Percentiles rank a stretch among this genome's conserved stretches.
These are phyloP conservation scores for Naja naja DNA, from an alignment of 2,113 vertebrate genomes.

Conservation along the genomic window DNA sequence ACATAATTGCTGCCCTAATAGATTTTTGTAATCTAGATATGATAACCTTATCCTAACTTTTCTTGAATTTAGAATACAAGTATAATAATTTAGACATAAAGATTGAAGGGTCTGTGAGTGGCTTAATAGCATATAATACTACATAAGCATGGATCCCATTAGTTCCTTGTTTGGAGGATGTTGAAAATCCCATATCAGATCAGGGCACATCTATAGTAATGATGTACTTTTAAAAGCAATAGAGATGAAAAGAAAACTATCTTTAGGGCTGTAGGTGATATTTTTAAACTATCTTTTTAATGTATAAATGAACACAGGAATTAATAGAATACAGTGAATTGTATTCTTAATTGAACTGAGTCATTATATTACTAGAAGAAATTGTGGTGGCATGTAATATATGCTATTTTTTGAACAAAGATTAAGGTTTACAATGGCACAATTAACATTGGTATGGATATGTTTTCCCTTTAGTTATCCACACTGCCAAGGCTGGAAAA, in stretches of 20 bases:
- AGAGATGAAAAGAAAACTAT: background rate
- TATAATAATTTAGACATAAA: background rate
- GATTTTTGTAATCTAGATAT: background rate
- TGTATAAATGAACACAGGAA: background rate
- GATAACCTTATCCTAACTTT: background rate
- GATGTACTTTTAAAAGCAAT: background rate
- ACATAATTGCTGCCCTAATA: background rate
- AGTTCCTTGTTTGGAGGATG: background rate
- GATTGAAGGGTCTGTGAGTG: background rate
- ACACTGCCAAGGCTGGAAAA: slow-evolving; percentile 74
- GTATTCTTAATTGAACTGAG: background rate
- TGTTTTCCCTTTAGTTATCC: slow-evolving; percentile 72
- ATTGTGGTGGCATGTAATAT: background rate
- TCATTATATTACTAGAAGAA: background rate
- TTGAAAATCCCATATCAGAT: background rate
- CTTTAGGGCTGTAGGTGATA: background rate
- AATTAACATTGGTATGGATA: slow-evolving; percentile 33
- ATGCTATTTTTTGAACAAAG: background rate
- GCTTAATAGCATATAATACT: background rate
- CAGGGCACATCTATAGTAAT: background rate
- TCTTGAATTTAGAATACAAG: background rate
- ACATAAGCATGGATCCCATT: background rate
- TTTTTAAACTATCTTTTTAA: background rate
- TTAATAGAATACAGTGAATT: background rate
- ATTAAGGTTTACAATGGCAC: slow-evolving; percentile 12